Evolutionary conservation across 2,888 invertebrate species (phyloP), one percentile per base, ranked within the genome.

Genomic region (Drosophila melanosoma): DNA sequence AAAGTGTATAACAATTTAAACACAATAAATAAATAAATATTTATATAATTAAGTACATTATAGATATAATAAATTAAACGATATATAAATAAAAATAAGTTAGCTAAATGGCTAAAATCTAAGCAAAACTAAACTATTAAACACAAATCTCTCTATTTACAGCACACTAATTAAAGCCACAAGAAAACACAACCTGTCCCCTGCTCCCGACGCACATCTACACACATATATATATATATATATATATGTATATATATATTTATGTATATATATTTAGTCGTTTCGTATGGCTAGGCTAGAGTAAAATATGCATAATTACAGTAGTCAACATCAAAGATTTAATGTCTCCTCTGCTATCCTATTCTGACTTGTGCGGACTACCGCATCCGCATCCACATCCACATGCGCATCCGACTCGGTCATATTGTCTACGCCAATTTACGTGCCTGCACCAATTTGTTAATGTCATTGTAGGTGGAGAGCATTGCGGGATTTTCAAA

Each of bases 401-500:
- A n/a, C n/a, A n/a, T n/a, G n/a, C 70, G 53, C 38, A 15, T 49
- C 32, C 12, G 26, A 26, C 23, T 33, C n/a, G 17, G 29, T 23
- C 29, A 53, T 52, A 12, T 11, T 20, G 15, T 45, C 74, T 90
- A 91, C 79, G 85, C 54, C 65, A 92, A 63, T 72, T 96, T 96
- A 77, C 97, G 95, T 10, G 97, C 97, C 71, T 96, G 96, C 0
- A 97, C 97, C 76, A 97, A 94, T 93, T 97, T 97, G 91, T 97
- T 97, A 82, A 97, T 97, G 85, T 97, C 97, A 84, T 97, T 96
- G 93, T 96, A 97, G 0, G 97, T 97, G 35, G 96, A 96, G 58
- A 97, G 95, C 96, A 97, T 97, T 20, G 97, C 97, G 69, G 97
- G 97, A 92, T 95, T 95, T 57, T 95, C 94, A 53, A 95, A 95